Evolutionary conservation across 1,140 invertebrate genomes (phyloP), one percentile per base, ranked within the genome.

Genomic region (Calephelis nemesis): DNA sequence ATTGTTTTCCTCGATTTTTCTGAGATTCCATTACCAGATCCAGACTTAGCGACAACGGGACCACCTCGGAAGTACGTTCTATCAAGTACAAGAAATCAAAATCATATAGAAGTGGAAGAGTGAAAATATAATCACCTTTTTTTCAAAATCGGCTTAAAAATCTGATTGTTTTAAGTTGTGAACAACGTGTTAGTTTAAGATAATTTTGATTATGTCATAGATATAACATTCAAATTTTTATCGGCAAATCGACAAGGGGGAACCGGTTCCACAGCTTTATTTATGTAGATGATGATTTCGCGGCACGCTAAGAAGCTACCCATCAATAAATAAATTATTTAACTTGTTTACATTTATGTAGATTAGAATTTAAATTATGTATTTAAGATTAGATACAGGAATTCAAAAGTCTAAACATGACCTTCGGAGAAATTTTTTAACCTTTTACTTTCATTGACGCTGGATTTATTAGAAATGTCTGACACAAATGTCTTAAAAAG

Each of bases 401-500:
- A 60, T n/a, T 60, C 30, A 39, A 39, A 60, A 60, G 12, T 39
- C 54, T 42, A 60, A n/a, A 30, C 48, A 62, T 64, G 68, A 70
- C 68, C 68, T 67, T 54, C 47, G 65, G 68, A 70, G 68, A 68
- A 72, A 68, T 60, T 62, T 45, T 62, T 52, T 65, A 49, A 68
- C 70, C 66, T 70, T 64, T 58, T 58, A 63, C 73, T 74, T 72
- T 68, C 70, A 48, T 68, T 63, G 52, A 1, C 54, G 39, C 30
- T 60, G 12, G 54, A 39, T 40, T 40, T 39, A 58, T 58, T 58
- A 58, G 30, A 60, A 39, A 12, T 40, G 30, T 0, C 30, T 60
- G 8, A 9, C 42, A 45, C 42, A 45, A 9, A 45, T 45, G 42
- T 5, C 30, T 30, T 30, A 30, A 30, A 30, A 30, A 30, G 30